phyloP scores from a whole-genome alignment of 2,888 invertebrate genomes.

The Tinea trinotella region DNA sequence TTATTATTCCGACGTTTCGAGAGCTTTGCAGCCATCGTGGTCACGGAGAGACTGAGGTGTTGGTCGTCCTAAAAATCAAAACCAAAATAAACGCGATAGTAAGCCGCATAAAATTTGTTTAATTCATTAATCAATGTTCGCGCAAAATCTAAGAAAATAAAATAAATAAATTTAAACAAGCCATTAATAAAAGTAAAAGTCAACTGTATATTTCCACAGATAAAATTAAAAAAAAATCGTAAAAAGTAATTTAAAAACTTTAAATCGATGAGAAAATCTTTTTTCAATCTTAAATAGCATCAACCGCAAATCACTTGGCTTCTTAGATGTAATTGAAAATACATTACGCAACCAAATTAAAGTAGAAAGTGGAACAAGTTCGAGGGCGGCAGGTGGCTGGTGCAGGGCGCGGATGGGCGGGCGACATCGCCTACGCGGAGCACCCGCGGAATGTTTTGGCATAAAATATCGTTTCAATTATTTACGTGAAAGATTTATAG shows the following conservation, averaged over 20 bases:
- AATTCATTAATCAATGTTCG: too few relatives aligned
- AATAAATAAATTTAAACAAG: too few relatives aligned
- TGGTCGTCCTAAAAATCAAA: too few relatives aligned
- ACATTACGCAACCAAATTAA: slow-evolving; percentile 73
- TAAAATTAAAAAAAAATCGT: not conserved
- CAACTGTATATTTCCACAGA: not conserved
- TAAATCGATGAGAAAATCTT: slow-evolving; percentile 50
- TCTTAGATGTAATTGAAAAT: slow-evolving; percentile 71
- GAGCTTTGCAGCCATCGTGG: too few relatives aligned
- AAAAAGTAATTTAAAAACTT: slow-evolving; percentile 29
- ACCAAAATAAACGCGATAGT: too few relatives aligned
- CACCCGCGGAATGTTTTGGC: slow-evolving; percentile 67
- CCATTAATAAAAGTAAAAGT: too few relatives aligned
- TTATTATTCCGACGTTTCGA: too few relatives aligned
- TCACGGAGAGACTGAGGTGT: too few relatives aligned
- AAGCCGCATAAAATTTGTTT: too few relatives aligned
- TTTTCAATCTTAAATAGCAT: slow-evolving; percentile 43
- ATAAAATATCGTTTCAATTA: slow-evolving; percentile 75
- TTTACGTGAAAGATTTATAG: slow-evolving; percentile 72
- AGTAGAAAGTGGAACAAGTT: slow-evolving; percentile 71
- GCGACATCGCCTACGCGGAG: slow-evolving; percentile 23
- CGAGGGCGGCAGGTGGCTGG: slow-evolving; percentile 59
- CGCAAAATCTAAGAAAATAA: too few relatives aligned
- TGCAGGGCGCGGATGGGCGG: slow-evolving; percentile 25
- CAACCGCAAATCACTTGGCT: slow-evolving; percentile 64